Conservation (phyloP, 1,140 invertebrate genomes). For the Zaprionus nigranus region DNA sequence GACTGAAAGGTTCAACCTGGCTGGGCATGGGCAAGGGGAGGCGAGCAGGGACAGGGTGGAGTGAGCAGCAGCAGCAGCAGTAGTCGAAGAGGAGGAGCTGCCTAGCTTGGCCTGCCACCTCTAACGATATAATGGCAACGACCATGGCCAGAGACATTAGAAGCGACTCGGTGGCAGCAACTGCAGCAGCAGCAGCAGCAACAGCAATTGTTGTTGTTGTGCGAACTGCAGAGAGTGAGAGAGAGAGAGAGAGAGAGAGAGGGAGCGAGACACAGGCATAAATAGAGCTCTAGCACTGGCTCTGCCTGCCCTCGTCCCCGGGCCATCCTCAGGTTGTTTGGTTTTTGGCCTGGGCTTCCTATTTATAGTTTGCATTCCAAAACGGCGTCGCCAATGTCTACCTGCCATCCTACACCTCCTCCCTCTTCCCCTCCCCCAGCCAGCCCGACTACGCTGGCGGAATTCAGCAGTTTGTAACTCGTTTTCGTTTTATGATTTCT, state of each 20-base stretch:
- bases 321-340: conserved; percentile 9
- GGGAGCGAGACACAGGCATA: conserved; percentile 61
- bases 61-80: not conserved
- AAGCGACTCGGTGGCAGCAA: conserved; percentile 44
- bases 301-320: not conserved
- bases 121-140: conserved; percentile 81
- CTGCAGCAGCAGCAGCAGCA: conserved; percentile 22
- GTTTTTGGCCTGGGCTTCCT: conserved; percentile 51
- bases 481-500: conserved; percentile 81
- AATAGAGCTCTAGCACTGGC: conserved; percentile 56
- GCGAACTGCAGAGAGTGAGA: conserved; percentile 40
- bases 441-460: conserved; percentile 42
- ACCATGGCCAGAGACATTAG: conserved; percentile 76
- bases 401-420: conserved; percentile 28
- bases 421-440: not conserved
- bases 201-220: conserved; percentile 40
- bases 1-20: conserved; percentile 42
- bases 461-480: conserved; percentile 79
- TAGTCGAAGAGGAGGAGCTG: conserved; percentile 3
- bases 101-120: conserved; percentile 51
- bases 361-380: conserved; percentile 62
- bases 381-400: conserved; percentile 43
- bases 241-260: conserved; percentile 43
- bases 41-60: not conserved
- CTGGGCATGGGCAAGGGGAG: not conserved